phyloP scores from a whole-genome alignment of 2,113 vertebrate genomes.

The Bufo gargarizans region DNA sequence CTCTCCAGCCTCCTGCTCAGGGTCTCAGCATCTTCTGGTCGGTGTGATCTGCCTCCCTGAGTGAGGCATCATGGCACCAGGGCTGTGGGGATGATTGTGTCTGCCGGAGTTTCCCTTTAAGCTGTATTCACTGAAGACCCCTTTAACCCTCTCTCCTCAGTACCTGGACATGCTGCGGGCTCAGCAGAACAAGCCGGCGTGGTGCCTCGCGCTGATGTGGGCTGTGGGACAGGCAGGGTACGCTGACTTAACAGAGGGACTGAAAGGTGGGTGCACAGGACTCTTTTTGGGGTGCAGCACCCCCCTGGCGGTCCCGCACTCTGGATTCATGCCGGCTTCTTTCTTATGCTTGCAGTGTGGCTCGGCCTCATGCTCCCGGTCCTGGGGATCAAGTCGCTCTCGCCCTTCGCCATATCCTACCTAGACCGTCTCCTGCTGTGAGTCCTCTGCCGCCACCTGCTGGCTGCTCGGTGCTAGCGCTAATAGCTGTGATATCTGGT shows the following conservation, averaged over 20 bases:
- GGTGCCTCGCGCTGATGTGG: constrained; percentile 95
- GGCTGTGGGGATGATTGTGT: too few relatives aligned
- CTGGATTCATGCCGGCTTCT: background rate
- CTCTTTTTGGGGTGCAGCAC: too few relatives aligned
- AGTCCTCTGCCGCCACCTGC: constrained; percentile 65
- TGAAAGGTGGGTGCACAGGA: constrained; percentile 75
- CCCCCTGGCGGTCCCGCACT: background rate
- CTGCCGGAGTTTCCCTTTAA: too few relatives aligned
- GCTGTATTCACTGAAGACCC: background rate
- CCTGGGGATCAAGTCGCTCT: constrained; percentile 89
- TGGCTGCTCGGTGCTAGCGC: background rate
- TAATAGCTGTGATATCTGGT: background rate
- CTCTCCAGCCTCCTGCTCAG: too few relatives aligned
- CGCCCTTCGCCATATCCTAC: constrained; percentile 87
- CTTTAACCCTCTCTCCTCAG: constrained; percentile 65
- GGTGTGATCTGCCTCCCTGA: too few relatives aligned
- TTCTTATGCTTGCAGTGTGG: constrained; percentile 82
- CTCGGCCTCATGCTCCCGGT: constrained; percentile 94
- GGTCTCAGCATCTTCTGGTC: too few relatives aligned
- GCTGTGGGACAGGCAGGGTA: constrained; percentile 90
- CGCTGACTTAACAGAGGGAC: constrained; percentile 85
- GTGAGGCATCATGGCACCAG: too few relatives aligned
- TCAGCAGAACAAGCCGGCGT: constrained; percentile 83
- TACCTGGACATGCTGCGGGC: constrained; percentile 90
- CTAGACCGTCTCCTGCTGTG: constrained; percentile 90